Evolutionary conservation across 1,140 invertebrate genomes (phyloP).

Genomic region (Pomacea maculata): DNA sequence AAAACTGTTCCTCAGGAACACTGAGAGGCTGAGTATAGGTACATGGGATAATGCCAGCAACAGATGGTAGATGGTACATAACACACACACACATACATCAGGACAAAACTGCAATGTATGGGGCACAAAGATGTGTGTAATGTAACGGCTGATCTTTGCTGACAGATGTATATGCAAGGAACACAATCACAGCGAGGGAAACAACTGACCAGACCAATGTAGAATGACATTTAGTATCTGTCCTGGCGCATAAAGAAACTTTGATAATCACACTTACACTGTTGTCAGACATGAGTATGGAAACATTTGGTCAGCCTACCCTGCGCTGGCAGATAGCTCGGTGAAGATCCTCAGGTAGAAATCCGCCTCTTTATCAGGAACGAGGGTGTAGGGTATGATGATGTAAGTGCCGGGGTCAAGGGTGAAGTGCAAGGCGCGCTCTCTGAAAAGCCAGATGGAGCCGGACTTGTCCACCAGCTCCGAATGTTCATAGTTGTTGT

Average conservation of each 20-base stretch:
- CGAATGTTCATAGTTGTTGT: slow-evolving; percentile 23
- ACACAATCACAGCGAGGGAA: too few species aligned
- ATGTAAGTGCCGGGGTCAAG: slow-evolving; percentile 91
- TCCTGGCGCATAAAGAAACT: too few species aligned
- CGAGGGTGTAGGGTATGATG: slow-evolving; percentile 95
- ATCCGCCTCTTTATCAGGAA: slow-evolving; percentile 93
- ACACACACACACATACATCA: neutral
- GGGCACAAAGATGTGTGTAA: too few species aligned
- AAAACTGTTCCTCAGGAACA: too few species aligned
- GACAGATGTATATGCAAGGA: too few species aligned
- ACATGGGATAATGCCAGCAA: neutral
- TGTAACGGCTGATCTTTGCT: too few species aligned
- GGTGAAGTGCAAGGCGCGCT: slow-evolving; percentile 89
- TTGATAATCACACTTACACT: too few species aligned
- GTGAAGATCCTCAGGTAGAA: slow-evolving; percentile 94
- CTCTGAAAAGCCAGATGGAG: slow-evolving; percentile 66
- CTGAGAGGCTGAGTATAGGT: too few species aligned
- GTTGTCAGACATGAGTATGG: too few species aligned
- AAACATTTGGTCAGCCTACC: slow-evolving; percentile 16
- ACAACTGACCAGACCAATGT: too few species aligned
- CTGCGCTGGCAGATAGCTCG: slow-evolving; percentile 72
- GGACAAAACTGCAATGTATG: neutral
- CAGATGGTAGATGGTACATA: neutral
- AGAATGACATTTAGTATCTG: too few species aligned
- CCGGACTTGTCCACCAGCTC: slow-evolving; percentile 28